These are phyloP conservation scores for Adelges cooleyi DNA, from an alignment of 1,140 invertebrate genomes.

Conservation along the genomic window DNA sequence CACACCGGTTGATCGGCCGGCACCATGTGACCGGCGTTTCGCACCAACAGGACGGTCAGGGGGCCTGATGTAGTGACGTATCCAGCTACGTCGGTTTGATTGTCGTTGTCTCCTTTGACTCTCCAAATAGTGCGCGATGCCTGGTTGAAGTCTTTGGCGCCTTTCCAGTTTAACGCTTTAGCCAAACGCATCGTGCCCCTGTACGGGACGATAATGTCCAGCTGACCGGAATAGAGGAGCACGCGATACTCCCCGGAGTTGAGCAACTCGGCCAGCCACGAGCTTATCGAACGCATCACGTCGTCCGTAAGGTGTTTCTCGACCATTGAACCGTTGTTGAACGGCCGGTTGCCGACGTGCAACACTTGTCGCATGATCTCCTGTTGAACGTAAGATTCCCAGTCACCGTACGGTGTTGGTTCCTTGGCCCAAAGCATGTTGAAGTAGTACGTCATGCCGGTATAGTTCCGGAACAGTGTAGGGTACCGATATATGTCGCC, in stretches of 20 bases:
- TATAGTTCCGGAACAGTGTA: conserved; percentile 56
- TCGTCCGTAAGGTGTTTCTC: conserved; percentile 60
- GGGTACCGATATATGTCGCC: conserved; percentile 13
- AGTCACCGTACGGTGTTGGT: conserved; percentile 34
- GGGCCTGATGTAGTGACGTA: conserved; percentile 37
- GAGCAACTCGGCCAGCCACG: conserved; percentile 57
- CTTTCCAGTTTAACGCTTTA: conserved; percentile 51
- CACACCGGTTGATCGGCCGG: conserved; percentile 68
- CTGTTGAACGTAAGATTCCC: conserved; percentile 39
- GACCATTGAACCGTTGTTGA: conserved; percentile 43
- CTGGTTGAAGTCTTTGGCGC: conserved; percentile 49
- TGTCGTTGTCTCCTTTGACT: conserved; percentile 6
- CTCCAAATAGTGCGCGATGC: conserved; percentile 42
- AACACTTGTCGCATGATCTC: conserved; percentile 44
- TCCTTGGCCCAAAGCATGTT: conserved; percentile 51
- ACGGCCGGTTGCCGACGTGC: conserved; percentile 65
- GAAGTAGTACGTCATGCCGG: conserved; percentile 65
- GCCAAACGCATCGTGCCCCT: conserved; percentile 58
- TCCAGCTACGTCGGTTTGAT: conserved; percentile 30
- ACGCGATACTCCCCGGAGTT: conserved; percentile 48
- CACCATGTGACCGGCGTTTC: conserved; percentile 75
- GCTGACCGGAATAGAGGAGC: conserved; percentile 59
- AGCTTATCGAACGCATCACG: conserved; percentile 70
- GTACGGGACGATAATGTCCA: conserved; percentile 75
- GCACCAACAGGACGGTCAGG: conserved; percentile 65